These are phyloP conservation scores for Notothenia coriiceps DNA, from an alignment of 2,113 vertebrate species.

Conservation along the genomic window DNA sequence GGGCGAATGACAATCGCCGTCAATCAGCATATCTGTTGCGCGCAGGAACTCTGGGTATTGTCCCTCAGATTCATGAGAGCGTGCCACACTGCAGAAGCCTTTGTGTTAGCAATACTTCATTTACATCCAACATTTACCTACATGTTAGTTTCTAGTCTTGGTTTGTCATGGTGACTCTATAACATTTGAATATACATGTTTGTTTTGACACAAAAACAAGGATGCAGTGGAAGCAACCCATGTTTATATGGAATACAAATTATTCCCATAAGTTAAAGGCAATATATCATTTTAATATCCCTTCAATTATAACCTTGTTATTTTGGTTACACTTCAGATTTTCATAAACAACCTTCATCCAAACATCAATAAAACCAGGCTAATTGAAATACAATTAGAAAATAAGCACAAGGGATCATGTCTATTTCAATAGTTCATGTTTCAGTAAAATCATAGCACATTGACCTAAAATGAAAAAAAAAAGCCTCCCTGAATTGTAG, in stretches of 20 bases:
- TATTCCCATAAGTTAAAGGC: background rate
- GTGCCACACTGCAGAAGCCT: background rate
- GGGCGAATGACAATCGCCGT: conserved; percentile 55
- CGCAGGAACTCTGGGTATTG: conserved; percentile 49
- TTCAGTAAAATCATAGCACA: conserved; percentile 28
- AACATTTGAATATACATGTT: conserved; percentile 17
- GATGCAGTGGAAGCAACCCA: background rate
- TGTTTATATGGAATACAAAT: background rate
- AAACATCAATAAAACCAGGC: conserved; percentile 22
- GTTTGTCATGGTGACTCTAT: too few species aligned
- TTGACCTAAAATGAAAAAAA: background rate
- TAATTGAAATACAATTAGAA: conserved; percentile 5
- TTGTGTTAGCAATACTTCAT: conserved; percentile 9
- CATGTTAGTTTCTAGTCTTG: too few species aligned
- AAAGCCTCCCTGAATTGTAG: conserved; percentile 17
- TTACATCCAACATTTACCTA: conserved; percentile 10
- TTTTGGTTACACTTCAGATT: conserved; percentile 27
- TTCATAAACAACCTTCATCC: conserved; percentile 20
- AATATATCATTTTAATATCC: conserved; percentile 1
- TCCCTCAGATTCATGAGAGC: conserved; percentile 37
- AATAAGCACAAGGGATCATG: background rate
- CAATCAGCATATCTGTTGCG: conserved; percentile 54
- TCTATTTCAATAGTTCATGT: conserved; percentile 12
- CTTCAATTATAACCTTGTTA: conserved; percentile 23
- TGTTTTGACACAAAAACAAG: conserved; percentile 21